Evolutionary conservation across 2,888 invertebrate species (phyloP).

Genomic region (Cosmorhoe ocellata): DNA sequence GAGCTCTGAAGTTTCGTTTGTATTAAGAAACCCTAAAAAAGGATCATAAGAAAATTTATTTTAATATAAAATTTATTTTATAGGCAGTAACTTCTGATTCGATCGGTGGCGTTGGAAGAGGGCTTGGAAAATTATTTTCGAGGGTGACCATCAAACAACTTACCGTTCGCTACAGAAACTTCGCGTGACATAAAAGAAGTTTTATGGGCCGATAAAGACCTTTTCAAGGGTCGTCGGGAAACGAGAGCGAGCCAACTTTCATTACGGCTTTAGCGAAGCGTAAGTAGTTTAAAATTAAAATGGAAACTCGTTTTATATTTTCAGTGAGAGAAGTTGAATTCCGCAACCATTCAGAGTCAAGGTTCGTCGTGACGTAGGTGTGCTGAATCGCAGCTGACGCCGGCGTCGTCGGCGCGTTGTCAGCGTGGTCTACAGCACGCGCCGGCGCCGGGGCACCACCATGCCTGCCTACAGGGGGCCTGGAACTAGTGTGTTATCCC

Average conservation of each 20-base stretch:
- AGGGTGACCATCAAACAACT: slow-evolving; percentile 75
- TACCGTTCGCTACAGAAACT: slow-evolving; percentile 68
- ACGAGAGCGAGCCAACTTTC: slow-evolving; percentile 40
- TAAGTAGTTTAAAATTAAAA: slow-evolving; percentile 14
- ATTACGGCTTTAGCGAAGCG: slow-evolving; percentile 12
- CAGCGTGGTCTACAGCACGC: too few relatives aligned
- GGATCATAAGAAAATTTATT: slow-evolving; percentile 76
- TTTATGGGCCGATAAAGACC: slow-evolving; percentile 77
- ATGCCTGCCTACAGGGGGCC: too few relatives aligned
- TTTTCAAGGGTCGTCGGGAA: slow-evolving; percentile 63
- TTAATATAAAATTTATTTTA: slow-evolving; percentile 70
- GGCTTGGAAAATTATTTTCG: slow-evolving; percentile 73
- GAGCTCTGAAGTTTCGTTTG: background rate
- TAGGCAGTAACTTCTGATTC: slow-evolving; percentile 63
- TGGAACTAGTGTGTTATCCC: too few relatives aligned
- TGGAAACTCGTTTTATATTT: slow-evolving; percentile 10
- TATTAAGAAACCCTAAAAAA: slow-evolving; percentile 46
- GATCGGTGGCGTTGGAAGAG: slow-evolving; percentile 61
- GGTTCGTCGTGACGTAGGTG: too few relatives aligned
- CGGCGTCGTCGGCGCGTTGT: too few relatives aligned
- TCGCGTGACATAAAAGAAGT: slow-evolving; percentile 72
- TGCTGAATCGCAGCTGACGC: background rate
- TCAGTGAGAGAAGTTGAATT: background rate
- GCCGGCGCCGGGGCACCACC: too few relatives aligned
- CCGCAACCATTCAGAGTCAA: background rate